Base-by-base conservation (phyloP, 2,113 vertebrate genomes). In the Chloropsis hardwickii region DNA sequence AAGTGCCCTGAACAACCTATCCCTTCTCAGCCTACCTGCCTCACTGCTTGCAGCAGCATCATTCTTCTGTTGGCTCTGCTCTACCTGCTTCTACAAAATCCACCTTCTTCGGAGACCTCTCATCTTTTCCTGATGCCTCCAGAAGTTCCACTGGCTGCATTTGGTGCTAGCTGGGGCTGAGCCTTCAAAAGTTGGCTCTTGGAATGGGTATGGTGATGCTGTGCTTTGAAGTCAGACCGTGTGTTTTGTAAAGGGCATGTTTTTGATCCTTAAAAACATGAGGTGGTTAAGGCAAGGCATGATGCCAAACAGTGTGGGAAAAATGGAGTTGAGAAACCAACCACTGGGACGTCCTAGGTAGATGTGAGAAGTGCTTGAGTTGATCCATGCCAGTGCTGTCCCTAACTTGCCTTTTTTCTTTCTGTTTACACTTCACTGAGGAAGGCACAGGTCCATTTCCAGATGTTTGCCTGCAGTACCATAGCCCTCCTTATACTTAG, bases 21-120 rank as follows among this genome's bases (percentile, higher is more conserved):
- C 53, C 72, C 37, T 39, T 64, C 31, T 20, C 65, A 79, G 28
- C 19, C 72, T 78, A 25, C 51, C 62, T 14, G 23, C 39, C 42
- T 31, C 0, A 0, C 45, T 77, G 60, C 71, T 79, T 73, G 42
- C 2, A 5, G 47, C 18, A 44, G 66, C 2, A 0, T 25, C 0
- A 0, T 81, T 54, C 58, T 74, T 66, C 65, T 86, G 6, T 51
- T 57, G 40, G 12, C 81, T 67, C 21, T 76, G 70, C 35, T 92
- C n/a, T 74, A 60, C 27, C 35, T 81, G 62, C 71, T 93, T 83
- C 51, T 83, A 37, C 66, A 70, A 19, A 51, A 42, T 80, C 50
- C 13, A 19, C 27, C n/a, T 77, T 92, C 42, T 56, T 45, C 0
- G 0, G 50, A 56, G 57, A 40, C 16, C 15, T 33, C 64, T 72